These are phyloP conservation scores for Thunnus albacares DNA, from an alignment of 2,797 vertebrate species.

Conservation along the genomic window DNA sequence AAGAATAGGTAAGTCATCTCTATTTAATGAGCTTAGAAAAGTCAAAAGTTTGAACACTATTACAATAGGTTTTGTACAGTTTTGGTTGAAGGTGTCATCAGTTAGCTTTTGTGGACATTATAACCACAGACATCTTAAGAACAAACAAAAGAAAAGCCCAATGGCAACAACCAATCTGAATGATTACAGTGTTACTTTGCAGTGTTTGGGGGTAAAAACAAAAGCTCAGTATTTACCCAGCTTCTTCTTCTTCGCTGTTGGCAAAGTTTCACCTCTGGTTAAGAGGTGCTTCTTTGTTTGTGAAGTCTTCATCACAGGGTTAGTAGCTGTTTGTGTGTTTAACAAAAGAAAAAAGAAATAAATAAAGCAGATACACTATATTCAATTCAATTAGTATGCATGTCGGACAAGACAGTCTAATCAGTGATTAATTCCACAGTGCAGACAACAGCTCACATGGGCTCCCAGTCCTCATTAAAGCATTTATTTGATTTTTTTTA, in stretches of 20 bases:
- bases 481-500: too few species aligned
- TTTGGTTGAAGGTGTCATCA: not conserved
- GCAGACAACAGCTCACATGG: not conserved
- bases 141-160: not conserved
- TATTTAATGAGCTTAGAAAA: not conserved
- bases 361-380: not conserved
- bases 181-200: not conserved
- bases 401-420: not conserved
- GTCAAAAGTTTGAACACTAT: not conserved
- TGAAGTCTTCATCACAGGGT: slow-evolving; percentile 27
- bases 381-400: not conserved
- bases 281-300: slow-evolving; percentile 60
- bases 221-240: slow-evolving; percentile 54
- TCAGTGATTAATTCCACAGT: not conserved
- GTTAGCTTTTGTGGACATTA: not conserved
- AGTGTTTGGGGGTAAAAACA: not conserved
- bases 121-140: not conserved
- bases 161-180: not conserved
- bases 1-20: not conserved
- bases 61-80: not conserved
- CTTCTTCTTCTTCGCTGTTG: slow-evolving; percentile 68
- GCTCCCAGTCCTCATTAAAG: not conserved
- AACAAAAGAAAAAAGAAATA: not conserved
- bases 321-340: slow-evolving; percentile 30
- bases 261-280: slow-evolving; percentile 48